Evolutionary conservation across 1,140 invertebrate species (phyloP), one percentile per base, ranked within the genome.

Genomic region (Pomacea maculata): DNA sequence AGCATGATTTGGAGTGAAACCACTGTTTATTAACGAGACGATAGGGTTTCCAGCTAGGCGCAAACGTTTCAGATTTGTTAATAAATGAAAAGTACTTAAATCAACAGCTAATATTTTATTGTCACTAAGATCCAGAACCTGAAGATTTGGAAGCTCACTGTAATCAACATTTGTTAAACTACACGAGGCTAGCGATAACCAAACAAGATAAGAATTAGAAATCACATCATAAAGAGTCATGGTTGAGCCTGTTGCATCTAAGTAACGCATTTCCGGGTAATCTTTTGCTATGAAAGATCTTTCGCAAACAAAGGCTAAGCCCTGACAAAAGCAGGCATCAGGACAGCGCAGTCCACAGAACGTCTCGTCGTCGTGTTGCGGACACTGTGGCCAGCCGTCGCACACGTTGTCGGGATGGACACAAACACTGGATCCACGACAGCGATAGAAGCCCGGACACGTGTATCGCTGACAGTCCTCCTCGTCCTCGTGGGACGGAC

Each of bases 271-370:
- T 6, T 71, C 52, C 19, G 68, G 57, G 55, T 70, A 71, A 19
- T 72, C 25, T 17, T 45, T 65, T 19, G 57, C 57, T 29, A 29
- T 25, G 25, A 80, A 64, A 10, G 52, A 9, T n/a, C 57, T 52
- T 21, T 25, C 14, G 21, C 80, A 82, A 11, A n/a, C 68, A 57
- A 79, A 67, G 10, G 76, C 65, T 21, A 65, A 54, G 64, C 71
- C 78, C 65, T 57, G 63, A 67, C 78, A 84, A 14, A 52, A 52
- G 63, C 80, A 84, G 54, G 57, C 68, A 88, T 54, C 84, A 90
- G 75, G 75, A 77, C 75, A 77, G 14, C 45, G 63, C 61, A 67
- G 29, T 15, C 74, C 19, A 71, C 78, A 84, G 45, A 80, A 79
- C 71, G 45, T 34, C 55, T 82, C 81, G 19, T 84, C 77, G 29